Conservation (phyloP, 2,888 invertebrate species). For the Penaeus monodon region DNA sequence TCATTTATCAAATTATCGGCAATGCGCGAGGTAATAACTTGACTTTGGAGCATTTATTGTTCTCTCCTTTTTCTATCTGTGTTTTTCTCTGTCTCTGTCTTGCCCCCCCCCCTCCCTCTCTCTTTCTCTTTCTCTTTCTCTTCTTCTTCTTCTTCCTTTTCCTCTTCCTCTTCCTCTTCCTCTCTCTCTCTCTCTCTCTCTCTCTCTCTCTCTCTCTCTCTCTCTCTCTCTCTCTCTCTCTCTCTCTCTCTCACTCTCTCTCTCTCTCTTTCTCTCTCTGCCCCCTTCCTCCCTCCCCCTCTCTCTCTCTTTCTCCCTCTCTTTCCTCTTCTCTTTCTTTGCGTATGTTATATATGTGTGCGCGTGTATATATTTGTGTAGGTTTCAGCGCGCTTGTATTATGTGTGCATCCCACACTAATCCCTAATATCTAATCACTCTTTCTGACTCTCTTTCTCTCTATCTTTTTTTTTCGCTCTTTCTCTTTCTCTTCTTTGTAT, state of each 20-base stretch:
- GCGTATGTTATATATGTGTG: too few species aligned
- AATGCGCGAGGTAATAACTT: conserved; percentile 34
- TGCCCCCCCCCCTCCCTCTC: neutral
- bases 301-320: neutral
- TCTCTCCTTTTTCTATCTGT: neutral
- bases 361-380: too few species aligned
- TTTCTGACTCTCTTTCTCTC: conserved; percentile 1
- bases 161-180: neutral
- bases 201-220: conserved; percentile 16
- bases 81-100: neutral
- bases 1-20: conserved; percentile 53
- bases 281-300: too few species aligned
- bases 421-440: neutral
- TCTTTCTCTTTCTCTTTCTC: neutral
- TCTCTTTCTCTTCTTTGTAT: neutral
- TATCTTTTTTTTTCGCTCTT: neutral
- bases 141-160: too few species aligned
- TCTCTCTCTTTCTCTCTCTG: neutral
- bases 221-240: neutral
- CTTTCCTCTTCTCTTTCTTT: neutral
- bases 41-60: conserved; percentile 5
- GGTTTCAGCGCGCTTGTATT: too few species aligned
- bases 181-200: conserved; percentile 16
- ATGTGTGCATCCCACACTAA: too few species aligned
- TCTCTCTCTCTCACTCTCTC: neutral